These are phyloP conservation scores for Fukomys damarensis DNA, from an alignment of 2,113 vertebrate genomes.

Conservation along the genomic window DNA sequence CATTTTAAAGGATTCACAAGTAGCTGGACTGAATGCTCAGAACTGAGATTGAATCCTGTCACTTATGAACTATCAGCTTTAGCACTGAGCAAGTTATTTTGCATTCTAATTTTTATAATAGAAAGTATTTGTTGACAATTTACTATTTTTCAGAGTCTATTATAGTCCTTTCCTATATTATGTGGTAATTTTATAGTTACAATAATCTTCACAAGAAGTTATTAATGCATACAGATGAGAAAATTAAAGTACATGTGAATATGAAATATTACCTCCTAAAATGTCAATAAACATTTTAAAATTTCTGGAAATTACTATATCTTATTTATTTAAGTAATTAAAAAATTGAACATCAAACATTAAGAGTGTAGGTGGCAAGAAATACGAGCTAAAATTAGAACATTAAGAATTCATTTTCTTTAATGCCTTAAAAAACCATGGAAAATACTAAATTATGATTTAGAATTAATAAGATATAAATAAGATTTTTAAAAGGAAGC, in stretches of 20 bases:
- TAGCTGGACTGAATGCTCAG: background rate
- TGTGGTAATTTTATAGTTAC: background rate
- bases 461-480: conserved; percentile 33
- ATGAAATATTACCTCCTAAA: background rate
- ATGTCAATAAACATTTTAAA: background rate
- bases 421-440: background rate
- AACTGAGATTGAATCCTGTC: background rate
- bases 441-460: background rate
- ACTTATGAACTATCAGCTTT: background rate
- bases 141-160: background rate
- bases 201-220: background rate
- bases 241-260: background rate
- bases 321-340: background rate
- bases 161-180: background rate
- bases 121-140: background rate
- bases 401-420: too few relatives aligned
- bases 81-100: background rate
- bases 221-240: too few relatives aligned
- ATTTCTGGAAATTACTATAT: background rate
- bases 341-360: background rate
- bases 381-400: conserved; percentile 3
- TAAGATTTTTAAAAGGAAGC: background rate
- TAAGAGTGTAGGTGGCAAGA: background rate
- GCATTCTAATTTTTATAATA: background rate
- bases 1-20: background rate